Percentiles rank a stretch among this genome's conserved stretches.
Conservation (phyloP, 2,113 vertebrate genomes). For the Salvelinus namaycush region DNA sequence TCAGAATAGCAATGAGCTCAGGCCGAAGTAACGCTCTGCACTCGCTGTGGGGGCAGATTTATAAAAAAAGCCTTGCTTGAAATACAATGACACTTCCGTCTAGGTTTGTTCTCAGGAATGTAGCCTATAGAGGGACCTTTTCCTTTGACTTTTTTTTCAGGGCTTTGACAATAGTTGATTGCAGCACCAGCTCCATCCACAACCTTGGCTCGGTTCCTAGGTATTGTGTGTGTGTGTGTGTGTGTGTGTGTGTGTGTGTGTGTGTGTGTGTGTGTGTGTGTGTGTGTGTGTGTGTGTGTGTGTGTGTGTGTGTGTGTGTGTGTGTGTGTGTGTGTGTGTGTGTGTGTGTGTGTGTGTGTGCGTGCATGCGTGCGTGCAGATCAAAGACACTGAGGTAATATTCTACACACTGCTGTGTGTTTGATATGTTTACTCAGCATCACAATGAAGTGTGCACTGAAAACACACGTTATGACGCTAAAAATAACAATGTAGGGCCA, state of each 20-base stretch:
- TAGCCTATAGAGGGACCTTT: slow-evolving; percentile 19
- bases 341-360: no score
- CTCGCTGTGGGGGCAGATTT: slow-evolving; percentile 18
- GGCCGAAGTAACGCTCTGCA: slow-evolving; percentile 18
- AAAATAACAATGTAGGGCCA: neutral
- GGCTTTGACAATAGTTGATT: slow-evolving; percentile 42
- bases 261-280: slow-evolving; percentile 6
- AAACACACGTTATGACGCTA: neutral
- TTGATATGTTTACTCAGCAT: slow-evolving; percentile 24
- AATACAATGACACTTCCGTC: slow-evolving; percentile 51
- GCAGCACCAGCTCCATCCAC: slow-evolving; percentile 1
- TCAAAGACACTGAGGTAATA: neutral
- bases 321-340: no score
- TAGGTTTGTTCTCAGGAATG: slow-evolving; percentile 43
- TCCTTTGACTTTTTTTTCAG: slow-evolving; percentile 11
- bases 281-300: neutral
- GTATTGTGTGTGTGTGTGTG: neutral
- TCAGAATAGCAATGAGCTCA: slow-evolving; percentile 36
- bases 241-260: neutral
- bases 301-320: no score
- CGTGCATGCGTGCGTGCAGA: neutral
- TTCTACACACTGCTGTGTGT: slow-evolving; percentile 10
- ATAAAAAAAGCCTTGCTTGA: slow-evolving; percentile 22
- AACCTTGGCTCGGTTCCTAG: neutral
- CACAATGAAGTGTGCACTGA: neutral